A percentile compares a stretch with the other conserved stretches of the same genome.
These are phyloP conservation scores for Morpho deidamia DNA, from an alignment of 2,888 invertebrate genomes.

Conservation along the genomic window DNA sequence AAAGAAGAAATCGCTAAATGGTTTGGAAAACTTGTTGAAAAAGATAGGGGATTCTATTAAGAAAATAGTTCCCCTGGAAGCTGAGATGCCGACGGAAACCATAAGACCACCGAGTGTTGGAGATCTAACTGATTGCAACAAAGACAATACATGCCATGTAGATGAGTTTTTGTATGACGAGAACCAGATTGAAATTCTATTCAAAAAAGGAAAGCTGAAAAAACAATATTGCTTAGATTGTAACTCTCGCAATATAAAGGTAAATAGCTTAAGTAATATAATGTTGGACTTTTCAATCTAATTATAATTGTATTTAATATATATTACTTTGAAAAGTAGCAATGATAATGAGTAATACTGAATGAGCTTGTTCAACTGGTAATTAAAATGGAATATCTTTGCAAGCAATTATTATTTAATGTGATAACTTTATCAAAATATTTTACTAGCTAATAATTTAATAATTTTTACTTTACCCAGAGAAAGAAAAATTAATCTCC, in stretches of 20 bases:
- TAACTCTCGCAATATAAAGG: slow-evolving; percentile 53
- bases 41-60: slow-evolving; percentile 55
- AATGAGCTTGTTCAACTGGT: too few species aligned
- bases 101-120: slow-evolving; percentile 60
- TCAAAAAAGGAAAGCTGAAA: slow-evolving; percentile 49
- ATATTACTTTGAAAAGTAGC: too few species aligned
- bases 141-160: slow-evolving; percentile 77
- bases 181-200: slow-evolving; percentile 71
- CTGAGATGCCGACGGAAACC: slow-evolving; percentile 56
- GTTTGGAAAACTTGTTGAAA: slow-evolving; percentile 43
- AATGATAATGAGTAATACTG: too few species aligned
- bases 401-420: neutral
- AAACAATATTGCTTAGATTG: slow-evolving; percentile 59
- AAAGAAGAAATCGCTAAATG: slow-evolving; percentile 38
- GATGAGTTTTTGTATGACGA: slow-evolving; percentile 86
- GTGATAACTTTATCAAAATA: neutral
- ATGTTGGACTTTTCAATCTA: too few species aligned
- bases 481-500: too few species aligned
- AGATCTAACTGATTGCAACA: slow-evolving; percentile 74
- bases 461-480: too few species aligned
- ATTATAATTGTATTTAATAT: too few species aligned
- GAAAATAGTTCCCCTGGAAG: slow-evolving; percentile 55
- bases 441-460: too few species aligned
- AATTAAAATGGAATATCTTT: too few species aligned
- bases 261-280: slow-evolving; percentile 20